Evolutionary conservation across 2,888 invertebrate species (phyloP), one percentile per base, ranked within the genome.

Genomic region (Adelphocoris suturalis): DNA sequence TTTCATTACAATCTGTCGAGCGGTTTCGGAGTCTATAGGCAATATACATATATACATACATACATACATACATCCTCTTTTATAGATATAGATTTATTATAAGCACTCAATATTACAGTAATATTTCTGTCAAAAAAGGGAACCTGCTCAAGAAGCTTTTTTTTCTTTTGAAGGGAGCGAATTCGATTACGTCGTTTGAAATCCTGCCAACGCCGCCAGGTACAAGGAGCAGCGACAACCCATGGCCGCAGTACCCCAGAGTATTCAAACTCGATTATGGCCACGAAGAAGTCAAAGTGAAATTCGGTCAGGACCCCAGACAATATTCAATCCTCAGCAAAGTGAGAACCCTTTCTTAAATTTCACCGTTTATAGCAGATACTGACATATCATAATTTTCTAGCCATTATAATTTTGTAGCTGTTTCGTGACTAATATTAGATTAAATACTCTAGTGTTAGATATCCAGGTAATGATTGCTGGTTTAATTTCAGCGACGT

Each of bases 231-330:
- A 94, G 94, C 19, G 98, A 98, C 93, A 99, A 99, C 94, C 99
- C 99, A 0, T 99, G 99, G 99, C 99, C 99, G 2, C 98, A 99
- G 93, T 99, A 98, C 97, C 99, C 99, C 0, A 95, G 97, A 93
- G 97, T 99, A 37, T 99, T 99, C 95, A 96, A 97, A 92, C 97
- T 99, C 37, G 99, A 99, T 94, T 99, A 99, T 93, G 99, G 99
- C 0, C 99, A 99, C 93, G 99, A 99, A 92, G 99, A 99, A 94
- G 98, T 92, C 68, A 96, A 96, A 93, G 95, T 97, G n/a, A 97
- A 97, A 93, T 97, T 96, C 93, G 99, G 98, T 14, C 95, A 96
- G 61, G 99, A 99, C 94, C 99, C 99, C 0, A 95, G 99, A 89
- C 96, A 97, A 92, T 99, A 98, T 94, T 97, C 97, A 91, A 98